These are phyloP conservation scores for Endomychus coccineus DNA, from an alignment of 2,888 invertebrate species.

Conservation along the genomic window DNA sequence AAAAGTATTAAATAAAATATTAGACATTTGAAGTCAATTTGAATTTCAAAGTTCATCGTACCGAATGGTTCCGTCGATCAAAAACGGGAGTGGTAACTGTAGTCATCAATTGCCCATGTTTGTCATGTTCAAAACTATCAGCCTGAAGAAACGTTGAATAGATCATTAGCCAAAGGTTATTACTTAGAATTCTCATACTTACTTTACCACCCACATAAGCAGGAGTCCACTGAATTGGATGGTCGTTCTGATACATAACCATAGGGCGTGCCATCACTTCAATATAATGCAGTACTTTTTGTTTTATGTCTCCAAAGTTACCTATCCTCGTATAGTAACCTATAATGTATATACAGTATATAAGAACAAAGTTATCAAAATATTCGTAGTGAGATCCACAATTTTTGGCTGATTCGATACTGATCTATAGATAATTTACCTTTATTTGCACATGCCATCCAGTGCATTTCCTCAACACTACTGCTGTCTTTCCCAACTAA, in stretches of 20 bases:
- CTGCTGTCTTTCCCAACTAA: constrained; percentile 89
- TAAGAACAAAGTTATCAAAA: too few relatives aligned
- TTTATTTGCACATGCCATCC: constrained; percentile 96
- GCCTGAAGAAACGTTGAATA: constrained; percentile 47
- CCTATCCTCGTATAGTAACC: constrained; percentile 88
- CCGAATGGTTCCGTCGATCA: constrained; percentile 84
- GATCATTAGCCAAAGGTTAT: neutral
- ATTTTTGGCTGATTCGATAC: too few relatives aligned
- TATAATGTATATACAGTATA: constrained; percentile 38
- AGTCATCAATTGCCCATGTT: constrained; percentile 79
- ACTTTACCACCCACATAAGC: constrained; percentile 81
- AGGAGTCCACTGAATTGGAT: constrained; percentile 93
- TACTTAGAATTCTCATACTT: constrained; percentile 33
- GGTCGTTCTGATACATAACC: constrained; percentile 87
- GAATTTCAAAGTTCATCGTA: constrained; percentile 37
- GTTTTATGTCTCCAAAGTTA: constrained; percentile 78
- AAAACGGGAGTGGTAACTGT: constrained; percentile 93
- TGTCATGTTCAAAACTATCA: constrained; percentile 58
- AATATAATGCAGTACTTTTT: constrained; percentile 90
- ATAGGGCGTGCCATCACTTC: constrained; percentile 93
- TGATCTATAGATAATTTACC: too few relatives aligned
- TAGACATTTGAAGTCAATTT: neutral
- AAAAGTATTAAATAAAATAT: constrained; percentile 28
- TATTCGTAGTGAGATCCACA: neutral
- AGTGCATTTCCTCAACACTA: constrained; percentile 76